Base-by-base conservation (phyloP, 2,113 vertebrate species). In the Ameiurus melas region DNA sequence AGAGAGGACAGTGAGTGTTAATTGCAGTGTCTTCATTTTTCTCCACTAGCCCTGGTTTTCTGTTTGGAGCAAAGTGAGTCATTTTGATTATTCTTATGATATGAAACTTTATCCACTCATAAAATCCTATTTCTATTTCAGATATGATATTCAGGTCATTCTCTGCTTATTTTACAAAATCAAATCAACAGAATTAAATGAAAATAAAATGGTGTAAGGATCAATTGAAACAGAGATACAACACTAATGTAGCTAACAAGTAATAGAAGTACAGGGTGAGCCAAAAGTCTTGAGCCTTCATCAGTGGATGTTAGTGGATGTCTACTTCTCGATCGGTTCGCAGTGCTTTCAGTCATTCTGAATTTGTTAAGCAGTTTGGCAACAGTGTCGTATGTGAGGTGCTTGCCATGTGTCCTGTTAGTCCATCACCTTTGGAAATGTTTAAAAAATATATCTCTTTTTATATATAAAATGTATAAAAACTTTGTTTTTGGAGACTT, bases 71-170 rank as follows among this genome's bases (percentile, higher is more conserved):
- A 60, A 82, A 82, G 79, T 3, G 17, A 82, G 9, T 60, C 27
- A 82, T 82, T 82, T 58, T 60, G 58, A 82, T 82, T 19, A 58
- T 82, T 82, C 55, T 30, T 82, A 17, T 20, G 3, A 60, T 12
- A 27, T 79, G 51, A 81, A 82, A 36, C 17, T 17, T 30, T 55
- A 36, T 81, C 78, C 78, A 5, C 55, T 60, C 30, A 22, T 82
- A 82, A 19, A 47, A 22, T 33, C 20, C 16, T 51, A 16, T 25
- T 51, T 51, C 25, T 78, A 79, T 53, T 79, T 16, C 25, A 79
- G 75, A 77, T 0, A 77, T 77, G 3, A 47, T 47, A 25, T 25
- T 77, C 39, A 53, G 75, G 1, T 79, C 33, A 43, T 43, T 75
- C 22, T 10, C 0, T 39, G 71, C 20, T 39, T 75, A 20, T 71